Evolutionary conservation across 2,888 invertebrate species (phyloP), one percentile per base, ranked within the genome.

Genomic region (Drosophila tripunctata): DNA sequence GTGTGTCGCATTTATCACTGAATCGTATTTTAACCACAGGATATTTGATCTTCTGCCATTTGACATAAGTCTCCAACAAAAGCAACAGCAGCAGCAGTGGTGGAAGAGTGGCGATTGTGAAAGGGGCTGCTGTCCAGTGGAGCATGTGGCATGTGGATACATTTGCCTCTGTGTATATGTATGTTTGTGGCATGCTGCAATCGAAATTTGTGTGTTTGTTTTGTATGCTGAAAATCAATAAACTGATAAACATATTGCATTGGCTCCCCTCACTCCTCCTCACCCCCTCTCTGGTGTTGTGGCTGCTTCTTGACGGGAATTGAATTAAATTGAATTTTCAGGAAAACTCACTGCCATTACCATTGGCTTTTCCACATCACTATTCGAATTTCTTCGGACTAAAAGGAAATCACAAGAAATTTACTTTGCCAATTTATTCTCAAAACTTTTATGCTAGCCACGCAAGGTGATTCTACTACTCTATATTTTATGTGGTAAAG

Each of bases 1-100:
- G 67, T 79, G 71, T 81, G 73, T 70, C 78, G 69, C 79, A 86
- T 86, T 86, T 85, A 82, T 85, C 84, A 86, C 70, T 57, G 81
- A 84, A 83, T 85, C 77, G 85, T 72, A 81, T 81, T 85, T 75
- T 81, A 85, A 78, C 86, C 84, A 82, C 86, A 83, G 84, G 84
- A 85, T 86, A 86, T 86, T 85, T 86, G 86, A 86, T 82, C 84
- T 83, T 70, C 70, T 78, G 78, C 86, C 84, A 77, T 86, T 83
- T 79, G 83, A 83, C 80, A 83, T 66, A 68, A 78, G 84, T 74
- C 78, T 76, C 67, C 60, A 54, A 61, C 48, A 36, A 30, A 57
- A 33, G 21, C 27, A 3, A 15, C 10, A 3, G 15, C n/a, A 19
- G n/a, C 31, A 43, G 10, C 31, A 5, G 31, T 12, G 31, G 10